A percentile compares a stretch with the other conserved stretches of the same genome.
Conservation (phyloP, 92 coral and sea anemone species). For the Siderastrea radians region DNA sequence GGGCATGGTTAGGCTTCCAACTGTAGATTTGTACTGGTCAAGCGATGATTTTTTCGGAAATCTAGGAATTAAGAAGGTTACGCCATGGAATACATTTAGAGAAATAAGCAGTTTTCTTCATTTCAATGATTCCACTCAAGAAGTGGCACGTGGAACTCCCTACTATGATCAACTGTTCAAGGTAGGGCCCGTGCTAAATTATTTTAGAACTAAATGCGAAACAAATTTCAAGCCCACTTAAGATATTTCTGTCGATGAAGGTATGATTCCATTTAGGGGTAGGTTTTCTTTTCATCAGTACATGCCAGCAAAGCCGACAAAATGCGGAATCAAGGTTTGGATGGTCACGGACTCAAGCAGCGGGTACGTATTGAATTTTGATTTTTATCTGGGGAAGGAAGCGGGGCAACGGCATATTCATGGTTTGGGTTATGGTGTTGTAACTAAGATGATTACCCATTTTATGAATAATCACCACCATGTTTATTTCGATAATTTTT, state of each 20-base stretch:
- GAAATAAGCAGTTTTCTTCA: conserved; percentile 45
- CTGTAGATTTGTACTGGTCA: conserved; percentile 29
- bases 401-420: conserved; percentile 15
- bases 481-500: conserved; percentile 67
- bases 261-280: conserved; percentile 46
- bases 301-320: conserved; percentile 51
- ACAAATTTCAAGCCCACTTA: conserved; percentile 38
- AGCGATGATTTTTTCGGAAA: conserved; percentile 48
- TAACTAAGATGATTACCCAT: conserved; percentile 57
- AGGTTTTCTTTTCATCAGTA: conserved; percentile 12
- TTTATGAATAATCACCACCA: conserved; percentile 60
- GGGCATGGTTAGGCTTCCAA: too few relatives aligned
- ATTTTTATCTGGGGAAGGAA: conserved; percentile 65
- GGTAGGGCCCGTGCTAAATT: conserved; percentile 35
- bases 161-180: conserved; percentile 64
- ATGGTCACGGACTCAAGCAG: conserved; percentile 68
- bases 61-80: conserved; percentile 35
- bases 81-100: conserved; percentile 51
- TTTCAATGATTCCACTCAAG: conserved; percentile 33
- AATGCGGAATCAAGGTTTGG: conserved; percentile 77
- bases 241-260: conserved; percentile 68
- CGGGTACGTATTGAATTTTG: conserved; percentile 62
- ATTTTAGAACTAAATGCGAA: conserved; percentile 37
- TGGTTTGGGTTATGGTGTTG: conserved; percentile 70
- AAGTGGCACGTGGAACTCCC: conserved; percentile 22